Conservation (phyloP, 2,888 invertebrate genomes). For the Helicoverpa assulta region DNA sequence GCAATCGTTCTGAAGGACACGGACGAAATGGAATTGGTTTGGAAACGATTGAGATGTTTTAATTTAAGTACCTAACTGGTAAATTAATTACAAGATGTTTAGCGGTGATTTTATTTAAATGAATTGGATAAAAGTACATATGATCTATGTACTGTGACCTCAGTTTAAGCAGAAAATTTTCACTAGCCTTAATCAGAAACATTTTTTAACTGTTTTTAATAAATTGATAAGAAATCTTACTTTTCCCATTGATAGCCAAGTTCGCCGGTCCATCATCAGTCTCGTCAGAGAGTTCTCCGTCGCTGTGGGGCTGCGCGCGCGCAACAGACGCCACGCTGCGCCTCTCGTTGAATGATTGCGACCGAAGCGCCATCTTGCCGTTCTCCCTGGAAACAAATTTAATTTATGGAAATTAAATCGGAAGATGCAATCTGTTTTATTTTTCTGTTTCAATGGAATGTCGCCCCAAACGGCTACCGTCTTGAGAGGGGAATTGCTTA, state of each 20-base stretch:
- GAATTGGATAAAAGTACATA: too few species aligned
- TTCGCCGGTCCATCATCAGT: constrained; percentile 80
- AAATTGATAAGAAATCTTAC: constrained; percentile 63
- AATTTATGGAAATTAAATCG: constrained; percentile 64
- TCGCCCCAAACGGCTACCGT: constrained; percentile 54
- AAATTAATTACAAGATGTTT: constrained; percentile 19
- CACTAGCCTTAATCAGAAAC: not conserved
- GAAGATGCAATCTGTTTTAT: constrained; percentile 60
- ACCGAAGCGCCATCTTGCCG: constrained; percentile 88
- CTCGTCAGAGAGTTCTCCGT: constrained; percentile 86
- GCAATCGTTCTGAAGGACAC: constrained; percentile 39
- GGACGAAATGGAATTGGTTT: constrained; percentile 40
- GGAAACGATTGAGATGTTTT: constrained; percentile 14
- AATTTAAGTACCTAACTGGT: not conserved
- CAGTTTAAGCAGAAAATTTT: not conserved
- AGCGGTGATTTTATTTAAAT: not conserved
- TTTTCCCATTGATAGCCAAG: constrained; percentile 79
- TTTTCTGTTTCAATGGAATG: constrained; percentile 57
- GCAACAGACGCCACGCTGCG: constrained; percentile 77
- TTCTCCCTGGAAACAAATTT: constrained; percentile 81
- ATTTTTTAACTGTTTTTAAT: not conserved
- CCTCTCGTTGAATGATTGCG: constrained; percentile 88
- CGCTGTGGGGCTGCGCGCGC: constrained; percentile 87
- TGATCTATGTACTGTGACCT: too few species aligned
- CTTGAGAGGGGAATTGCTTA: constrained; percentile 30